These are phyloP conservation scores for Abramis brama DNA, from an alignment of 2,113 vertebrate genomes.

Conservation along the genomic window DNA sequence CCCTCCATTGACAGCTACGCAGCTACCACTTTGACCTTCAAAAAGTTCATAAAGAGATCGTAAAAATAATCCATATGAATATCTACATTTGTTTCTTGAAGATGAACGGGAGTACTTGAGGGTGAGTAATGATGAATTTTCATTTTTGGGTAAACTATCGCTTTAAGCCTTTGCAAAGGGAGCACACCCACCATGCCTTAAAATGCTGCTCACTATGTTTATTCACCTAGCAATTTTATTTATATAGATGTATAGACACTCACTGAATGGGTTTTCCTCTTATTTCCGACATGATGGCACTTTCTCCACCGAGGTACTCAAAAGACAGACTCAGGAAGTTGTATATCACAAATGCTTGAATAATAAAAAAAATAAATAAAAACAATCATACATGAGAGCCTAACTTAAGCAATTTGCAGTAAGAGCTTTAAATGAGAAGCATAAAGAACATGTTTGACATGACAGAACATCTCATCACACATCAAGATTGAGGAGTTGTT, in stretches of 20 bases:
- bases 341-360: slow-evolving; percentile 95
- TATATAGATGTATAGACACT: slow-evolving; percentile 61
- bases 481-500: neutral
- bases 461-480: neutral
- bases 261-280: slow-evolving; percentile 90
- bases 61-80: no score
- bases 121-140: no score
- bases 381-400: neutral
- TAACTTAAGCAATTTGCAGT: neutral
- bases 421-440: slow-evolving; percentile 3
- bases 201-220: neutral
- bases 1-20: no score
- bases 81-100: no score
- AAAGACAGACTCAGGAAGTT: slow-evolving; percentile 97
- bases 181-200: neutral
- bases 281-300: slow-evolving; percentile 95
- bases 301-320: slow-evolving; percentile 95
- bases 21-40: no score
- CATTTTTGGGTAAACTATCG: no score
- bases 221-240: neutral
- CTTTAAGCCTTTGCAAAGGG: no score
- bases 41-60: no score
- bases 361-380: slow-evolving; percentile 1
- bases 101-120: no score
- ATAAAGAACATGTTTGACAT: neutral